These are phyloP conservation scores for Pyrrhia umbra DNA, from an alignment of 2,888 invertebrate species.

Conservation along the genomic window DNA sequence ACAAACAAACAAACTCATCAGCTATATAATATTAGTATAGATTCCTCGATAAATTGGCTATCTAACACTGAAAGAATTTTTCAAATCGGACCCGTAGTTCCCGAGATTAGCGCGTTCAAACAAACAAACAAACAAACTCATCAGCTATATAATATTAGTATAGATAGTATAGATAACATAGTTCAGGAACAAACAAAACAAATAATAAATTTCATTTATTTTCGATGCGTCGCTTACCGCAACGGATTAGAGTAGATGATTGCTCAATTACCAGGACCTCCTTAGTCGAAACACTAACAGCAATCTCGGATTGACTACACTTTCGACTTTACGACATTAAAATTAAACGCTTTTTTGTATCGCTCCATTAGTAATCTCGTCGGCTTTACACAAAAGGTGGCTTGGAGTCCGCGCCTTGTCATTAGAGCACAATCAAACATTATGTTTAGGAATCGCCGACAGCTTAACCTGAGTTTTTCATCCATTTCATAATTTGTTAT, in stretches of 20 bases:
- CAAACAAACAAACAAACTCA: too few species aligned
- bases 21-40: too few species aligned
- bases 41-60: too few species aligned
- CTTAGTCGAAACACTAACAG: slow-evolving; percentile 87
- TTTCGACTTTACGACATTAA: slow-evolving; percentile 80
- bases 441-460: slow-evolving; percentile 90
- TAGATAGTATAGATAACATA: too few species aligned
- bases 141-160: too few species aligned
- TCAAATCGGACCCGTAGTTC: too few species aligned
- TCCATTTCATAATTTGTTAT: slow-evolving; percentile 89
- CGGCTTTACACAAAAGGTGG: slow-evolving; percentile 88
- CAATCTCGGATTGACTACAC: slow-evolving; percentile 71
- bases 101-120: too few species aligned
- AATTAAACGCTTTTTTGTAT: slow-evolving; percentile 81
- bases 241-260: slow-evolving; percentile 88
- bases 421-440: slow-evolving; percentile 89
- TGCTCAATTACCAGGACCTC: slow-evolving; percentile 90
- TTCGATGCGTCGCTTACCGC: slow-evolving; percentile 87
- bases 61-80: too few species aligned
- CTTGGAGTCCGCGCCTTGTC: slow-evolving; percentile 88
- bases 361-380: slow-evolving; percentile 76
- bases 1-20: too few species aligned
- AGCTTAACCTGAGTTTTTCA: slow-evolving; percentile 89
- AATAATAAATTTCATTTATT: slow-evolving; percentile 87
- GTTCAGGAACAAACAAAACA: slow-evolving; percentile 80